Evolutionary conservation across 2,888 invertebrate genomes (phyloP), one percentile per base, ranked within the genome.

Genomic region (Agonopterix heracliana): DNA sequence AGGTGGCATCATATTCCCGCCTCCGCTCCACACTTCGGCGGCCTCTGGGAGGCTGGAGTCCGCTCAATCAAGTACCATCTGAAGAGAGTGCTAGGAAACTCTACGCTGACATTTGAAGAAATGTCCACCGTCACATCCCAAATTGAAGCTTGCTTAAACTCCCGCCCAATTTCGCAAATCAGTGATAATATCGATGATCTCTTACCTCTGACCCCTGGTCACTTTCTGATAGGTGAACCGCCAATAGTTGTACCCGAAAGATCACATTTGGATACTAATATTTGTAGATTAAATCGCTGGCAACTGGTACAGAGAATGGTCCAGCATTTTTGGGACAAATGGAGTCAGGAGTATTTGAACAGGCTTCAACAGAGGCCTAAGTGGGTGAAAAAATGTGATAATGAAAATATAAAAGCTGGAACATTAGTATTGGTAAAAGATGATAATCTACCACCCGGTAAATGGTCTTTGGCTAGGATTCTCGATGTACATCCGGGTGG

Each of bases 1-100:
- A 34, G 10, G 5, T 59, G 57, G 59, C 48, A 54, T 26, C 56
- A 54, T 17, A 55, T 52, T 7, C 54, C 59, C n/a, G 56, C 57
- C 1, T 49, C 50, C n/a, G 45, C 54, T 17, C 57, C 59, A 2
- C 54, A 57, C 35, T 57, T 60, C 41, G 55, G 55, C 26, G n/a
- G n/a, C n/a, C n/a, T n/a, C n/a, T n/a, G n/a, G n/a, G n/a, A n/a
- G n/a, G n/a, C n/a, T n/a, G n/a, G 54, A 53, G 40, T 17, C 50
- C n/a, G 51, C 12, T 49, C 49, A 1, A 48, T 41, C n/a, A 51
- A 54, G 34, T 12, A 36, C n/a, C 48, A 54, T 45, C 41, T 55
- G 4, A 53, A 48, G 41, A 54, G 55, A n/a, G 57, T 53, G 0
- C 43, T 55, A 10, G 51, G 52, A n/a, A 47, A 35, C 11, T 13